Evolutionary conservation across 1,140 invertebrate genomes (phyloP).

Genomic region (Aculops lycopersici): DNA sequence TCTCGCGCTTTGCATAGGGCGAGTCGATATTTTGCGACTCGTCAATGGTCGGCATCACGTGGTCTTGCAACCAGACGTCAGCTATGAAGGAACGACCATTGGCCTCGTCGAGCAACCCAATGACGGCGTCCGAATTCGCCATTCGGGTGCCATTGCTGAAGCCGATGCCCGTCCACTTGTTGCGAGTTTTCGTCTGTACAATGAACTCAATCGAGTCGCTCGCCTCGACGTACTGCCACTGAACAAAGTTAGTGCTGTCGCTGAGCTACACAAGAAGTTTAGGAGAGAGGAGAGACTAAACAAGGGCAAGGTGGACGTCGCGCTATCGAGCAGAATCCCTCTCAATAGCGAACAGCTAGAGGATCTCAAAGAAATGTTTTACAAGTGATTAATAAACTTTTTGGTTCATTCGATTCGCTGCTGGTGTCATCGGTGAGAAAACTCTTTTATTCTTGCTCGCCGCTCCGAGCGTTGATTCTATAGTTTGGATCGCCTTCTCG

Average conservation of each 20-base stretch:
- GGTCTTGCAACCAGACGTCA: conserved; percentile 41
- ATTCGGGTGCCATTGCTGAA: conserved; percentile 56
- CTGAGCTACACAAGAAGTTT: neutral
- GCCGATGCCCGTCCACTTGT: conserved; percentile 70
- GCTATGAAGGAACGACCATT: conserved; percentile 38
- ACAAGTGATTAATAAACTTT: too few species aligned
- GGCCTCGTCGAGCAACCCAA: conserved; percentile 42
- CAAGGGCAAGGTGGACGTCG: neutral
- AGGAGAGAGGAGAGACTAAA: neutral
- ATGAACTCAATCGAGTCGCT: conserved; percentile 50
- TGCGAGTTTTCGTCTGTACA: conserved; percentile 40
- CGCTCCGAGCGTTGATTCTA: too few species aligned
- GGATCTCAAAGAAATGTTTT: too few species aligned
- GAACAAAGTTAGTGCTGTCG: conserved; percentile 39
- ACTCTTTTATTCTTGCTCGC: too few species aligned
- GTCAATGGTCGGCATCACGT: conserved; percentile 30
- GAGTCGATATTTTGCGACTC: conserved; percentile 34
- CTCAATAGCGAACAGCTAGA: too few species aligned
- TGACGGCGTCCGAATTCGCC: conserved; percentile 45
- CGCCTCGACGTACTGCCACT: conserved; percentile 43
- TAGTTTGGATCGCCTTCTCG: too few species aligned
- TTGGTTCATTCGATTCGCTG: too few species aligned
- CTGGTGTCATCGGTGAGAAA: too few species aligned
- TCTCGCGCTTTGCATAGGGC: conserved; percentile 27
- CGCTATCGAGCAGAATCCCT: too few species aligned